Percentiles rank a stretch among this genome's conserved stretches.
phyloP scores from a whole-genome alignment of 2,113 vertebrate genomes.

The Channa maculata region DNA sequence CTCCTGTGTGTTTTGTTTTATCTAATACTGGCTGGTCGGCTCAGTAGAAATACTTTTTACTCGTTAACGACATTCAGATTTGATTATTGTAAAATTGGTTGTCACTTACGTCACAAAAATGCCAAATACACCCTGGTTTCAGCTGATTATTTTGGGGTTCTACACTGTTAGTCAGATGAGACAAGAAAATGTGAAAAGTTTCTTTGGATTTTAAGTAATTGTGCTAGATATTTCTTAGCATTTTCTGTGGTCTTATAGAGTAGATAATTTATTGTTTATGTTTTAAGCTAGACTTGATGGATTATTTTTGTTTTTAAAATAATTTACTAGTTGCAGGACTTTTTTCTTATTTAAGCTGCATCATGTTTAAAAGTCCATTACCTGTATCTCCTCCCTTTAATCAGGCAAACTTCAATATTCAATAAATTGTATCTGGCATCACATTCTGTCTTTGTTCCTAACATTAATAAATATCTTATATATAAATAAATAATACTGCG shows the following conservation, averaged over 20 bases:
- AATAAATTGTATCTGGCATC: constrained; percentile 11
- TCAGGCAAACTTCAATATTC: constrained; percentile 38
- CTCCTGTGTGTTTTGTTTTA: not conserved
- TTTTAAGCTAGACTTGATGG: not conserved
- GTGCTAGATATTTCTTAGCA: too few relatives aligned
- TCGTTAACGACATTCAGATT: not conserved
- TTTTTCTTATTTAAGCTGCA: not conserved
- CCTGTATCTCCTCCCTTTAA: constrained; percentile 1
- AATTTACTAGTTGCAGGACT: not conserved
- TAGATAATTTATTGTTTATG: not conserved
- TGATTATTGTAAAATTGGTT: not conserved
- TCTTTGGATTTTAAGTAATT: not conserved
- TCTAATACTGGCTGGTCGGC: not conserved
- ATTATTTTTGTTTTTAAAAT: not conserved
- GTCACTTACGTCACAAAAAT: not conserved
- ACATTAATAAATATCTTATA: not conserved
- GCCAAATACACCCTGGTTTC: not conserved
- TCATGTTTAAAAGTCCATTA: not conserved
- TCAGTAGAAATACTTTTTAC: too few relatives aligned
- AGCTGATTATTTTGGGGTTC: not conserved
- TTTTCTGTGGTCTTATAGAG: not conserved
- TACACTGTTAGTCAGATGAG: not conserved
- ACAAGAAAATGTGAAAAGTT: not conserved
- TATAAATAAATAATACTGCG: not conserved
- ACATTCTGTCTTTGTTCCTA: constrained; percentile 26